Evolutionary conservation across 1,140 invertebrate genomes (phyloP).

Genomic region (Drosophila micromelanica): DNA sequence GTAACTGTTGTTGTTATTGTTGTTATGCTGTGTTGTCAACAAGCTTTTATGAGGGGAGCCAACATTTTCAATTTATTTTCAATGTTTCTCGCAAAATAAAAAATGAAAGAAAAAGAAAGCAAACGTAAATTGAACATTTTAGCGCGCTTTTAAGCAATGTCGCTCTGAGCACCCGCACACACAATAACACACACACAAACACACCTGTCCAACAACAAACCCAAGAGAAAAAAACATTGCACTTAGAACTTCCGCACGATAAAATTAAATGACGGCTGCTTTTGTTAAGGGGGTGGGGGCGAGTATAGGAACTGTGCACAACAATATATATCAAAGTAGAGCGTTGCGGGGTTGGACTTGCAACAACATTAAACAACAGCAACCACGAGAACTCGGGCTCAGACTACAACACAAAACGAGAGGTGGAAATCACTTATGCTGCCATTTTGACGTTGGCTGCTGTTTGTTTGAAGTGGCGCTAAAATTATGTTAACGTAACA

Average conservation of each 20-base stretch:
- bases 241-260: constrained; percentile 80
- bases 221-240: constrained; percentile 54
- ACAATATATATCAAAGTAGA: constrained; percentile 75
- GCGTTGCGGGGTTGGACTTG: constrained; percentile 20
- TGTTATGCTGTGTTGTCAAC: constrained; percentile 56
- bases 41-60: constrained; percentile 58
- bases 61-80: constrained; percentile 78
- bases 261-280: constrained; percentile 79
- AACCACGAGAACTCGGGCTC: constrained; percentile 6
- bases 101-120: constrained; percentile 31
- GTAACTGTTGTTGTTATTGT: constrained; percentile 7
- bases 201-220: constrained; percentile 54
- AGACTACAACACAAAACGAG: constrained; percentile 16
- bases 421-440: constrained; percentile 73
- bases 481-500: constrained; percentile 79
- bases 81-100: constrained; percentile 62
- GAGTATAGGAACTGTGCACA: constrained; percentile 38
- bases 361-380: constrained; percentile 17
- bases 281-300: neutral
- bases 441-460: constrained; percentile 52
- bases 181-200: constrained; percentile 16
- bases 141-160: constrained; percentile 78
- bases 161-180: constrained; percentile 21
- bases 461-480: constrained; percentile 62
- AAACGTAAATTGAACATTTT: constrained; percentile 82